Percentiles rank a stretch among this genome's conserved stretches.
phyloP scores from a whole-genome alignment of 2,888 invertebrate genomes.

The Lepidochrysops patricia region DNA sequence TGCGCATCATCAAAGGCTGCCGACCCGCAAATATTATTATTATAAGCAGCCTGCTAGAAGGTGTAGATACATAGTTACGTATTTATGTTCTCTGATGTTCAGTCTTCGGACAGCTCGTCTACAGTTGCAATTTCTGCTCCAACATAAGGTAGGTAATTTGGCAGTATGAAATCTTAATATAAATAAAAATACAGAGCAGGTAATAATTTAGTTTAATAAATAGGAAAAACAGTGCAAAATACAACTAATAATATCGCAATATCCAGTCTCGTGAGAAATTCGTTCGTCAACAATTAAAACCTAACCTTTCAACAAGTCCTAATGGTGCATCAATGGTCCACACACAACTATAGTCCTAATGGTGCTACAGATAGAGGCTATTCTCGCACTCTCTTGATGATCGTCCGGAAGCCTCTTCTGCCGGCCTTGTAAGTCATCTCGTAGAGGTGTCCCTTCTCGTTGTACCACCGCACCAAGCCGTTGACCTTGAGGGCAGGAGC shows the following conservation, averaged over 20 bases:
- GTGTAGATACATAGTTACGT: too few species aligned
- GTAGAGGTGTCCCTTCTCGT: slow-evolving; percentile 60
- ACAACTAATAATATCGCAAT: slow-evolving; percentile 27
- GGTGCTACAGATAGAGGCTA: not conserved
- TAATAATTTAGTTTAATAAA: slow-evolving; percentile 31
- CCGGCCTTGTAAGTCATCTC: slow-evolving; percentile 70
- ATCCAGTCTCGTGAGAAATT: slow-evolving; percentile 32
- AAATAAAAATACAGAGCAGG: slow-evolving; percentile 6
- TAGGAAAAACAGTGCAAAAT: slow-evolving; percentile 24
- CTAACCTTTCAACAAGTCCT: not conserved
- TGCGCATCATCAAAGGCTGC: too few species aligned
- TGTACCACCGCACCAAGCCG: slow-evolving; percentile 65
- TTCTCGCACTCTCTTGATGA: slow-evolving; percentile 55
- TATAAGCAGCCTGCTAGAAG: too few species aligned
- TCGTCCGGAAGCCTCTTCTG: slow-evolving; percentile 62
- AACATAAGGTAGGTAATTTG: too few species aligned
- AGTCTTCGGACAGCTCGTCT: too few species aligned
- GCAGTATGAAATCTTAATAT: not conserved
- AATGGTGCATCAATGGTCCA: too few species aligned
- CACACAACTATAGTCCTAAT: not conserved
- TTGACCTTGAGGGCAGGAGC: slow-evolving; percentile 54
- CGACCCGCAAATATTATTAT: too few species aligned
- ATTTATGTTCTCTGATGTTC: too few species aligned
- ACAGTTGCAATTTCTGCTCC: too few species aligned
- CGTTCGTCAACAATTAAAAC: slow-evolving; percentile 12